Conservation (phyloP, 2,113 vertebrate genomes). For the Xenopus tropicalis region DNA sequence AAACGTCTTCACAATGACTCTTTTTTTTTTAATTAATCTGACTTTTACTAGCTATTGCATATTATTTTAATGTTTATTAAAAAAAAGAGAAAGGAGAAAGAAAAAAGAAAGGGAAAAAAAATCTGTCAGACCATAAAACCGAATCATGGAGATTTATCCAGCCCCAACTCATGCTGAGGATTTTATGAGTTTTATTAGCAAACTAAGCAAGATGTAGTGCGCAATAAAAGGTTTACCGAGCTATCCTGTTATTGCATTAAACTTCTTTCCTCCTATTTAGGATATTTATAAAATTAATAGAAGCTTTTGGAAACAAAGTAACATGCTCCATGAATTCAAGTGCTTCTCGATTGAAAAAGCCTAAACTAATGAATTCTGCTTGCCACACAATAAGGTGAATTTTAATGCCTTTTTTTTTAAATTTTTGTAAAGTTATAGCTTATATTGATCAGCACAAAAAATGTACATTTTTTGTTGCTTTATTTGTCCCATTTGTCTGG, state of each 20-base stretch:
- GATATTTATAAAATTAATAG: slow-evolving; percentile 41
- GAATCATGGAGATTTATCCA: slow-evolving; percentile 54
- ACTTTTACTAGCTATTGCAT: slow-evolving; percentile 49
- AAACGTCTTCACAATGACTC: slow-evolving; percentile 36
- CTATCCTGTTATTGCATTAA: slow-evolving; percentile 45
- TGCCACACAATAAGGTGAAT: neutral
- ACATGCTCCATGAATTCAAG: slow-evolving; percentile 32
- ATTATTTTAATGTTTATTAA: slow-evolving; percentile 49
- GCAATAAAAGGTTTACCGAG: slow-evolving; percentile 52
- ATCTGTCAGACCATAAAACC: slow-evolving; percentile 42
- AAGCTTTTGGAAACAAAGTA: slow-evolving; percentile 37
- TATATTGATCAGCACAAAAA: slow-evolving; percentile 11
- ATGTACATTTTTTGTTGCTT: neutral
- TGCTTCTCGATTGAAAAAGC: slow-evolving; percentile 6
- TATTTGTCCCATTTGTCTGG: neutral
- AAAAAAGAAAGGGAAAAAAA: slow-evolving; percentile 33
- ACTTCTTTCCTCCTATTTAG: slow-evolving; percentile 42
- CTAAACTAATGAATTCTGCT: slow-evolving; percentile 15
- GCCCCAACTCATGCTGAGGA: slow-evolving; percentile 47
- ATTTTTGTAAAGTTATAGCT: neutral
- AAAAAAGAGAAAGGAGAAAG: slow-evolving; percentile 18
- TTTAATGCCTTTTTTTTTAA: neutral
- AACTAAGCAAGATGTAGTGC: slow-evolving; percentile 53
- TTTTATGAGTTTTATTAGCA: slow-evolving; percentile 58
- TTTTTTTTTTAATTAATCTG: slow-evolving; percentile 52